Base-by-base conservation (phyloP, 1,140 invertebrate species). In the Triops cancriformis region DNA sequence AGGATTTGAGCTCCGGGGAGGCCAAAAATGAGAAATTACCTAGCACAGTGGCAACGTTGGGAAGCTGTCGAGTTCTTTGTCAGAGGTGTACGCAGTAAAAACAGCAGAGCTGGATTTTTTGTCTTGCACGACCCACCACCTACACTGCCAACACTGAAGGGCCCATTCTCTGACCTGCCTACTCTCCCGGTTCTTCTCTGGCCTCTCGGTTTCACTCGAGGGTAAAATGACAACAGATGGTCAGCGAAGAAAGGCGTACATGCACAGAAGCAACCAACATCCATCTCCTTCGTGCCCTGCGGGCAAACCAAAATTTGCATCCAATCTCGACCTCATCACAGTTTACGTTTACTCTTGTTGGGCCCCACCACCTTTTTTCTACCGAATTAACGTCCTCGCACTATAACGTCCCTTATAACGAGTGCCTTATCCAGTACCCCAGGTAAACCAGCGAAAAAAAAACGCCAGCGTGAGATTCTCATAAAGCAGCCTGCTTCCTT, bases 151-250 rank as follows among this genome's bases (percentile, higher is more conserved):
- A 18, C 51, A 64, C 51, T 64, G 51, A 64, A 64, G 51, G 51
- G 51, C 51, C 14, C 51, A 64, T 64, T 64, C 51, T 23, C 51
- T 64, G 51, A 64, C 51, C 51, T 64, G 51, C 51, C 51, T 64
- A 18, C 14, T 9, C 23, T 64, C 51, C 51, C 14, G 51, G 10
- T 37, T 37, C 31, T 37, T 37, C 51, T 64, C 51, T 64, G 5
- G 51, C 18, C 51, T 64, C 51, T 64, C n/a, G 51, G 51, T 64
- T 64, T 64, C 51, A 64, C n/a, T 23, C 51, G 51, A 64, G 51
- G 51, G 51, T 64, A 64, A 64, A 64, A 64, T 64, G 51, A 64
- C 51, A 64, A 64, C 51, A 64, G 51, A 64, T 64, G 51, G 51
- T 64, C 7, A 64, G 51, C 51, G 51, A 64, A 37, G 31, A 37